Base-by-base conservation (phyloP, 2,797 vertebrate species). In the Gallirallus australis region DNA sequence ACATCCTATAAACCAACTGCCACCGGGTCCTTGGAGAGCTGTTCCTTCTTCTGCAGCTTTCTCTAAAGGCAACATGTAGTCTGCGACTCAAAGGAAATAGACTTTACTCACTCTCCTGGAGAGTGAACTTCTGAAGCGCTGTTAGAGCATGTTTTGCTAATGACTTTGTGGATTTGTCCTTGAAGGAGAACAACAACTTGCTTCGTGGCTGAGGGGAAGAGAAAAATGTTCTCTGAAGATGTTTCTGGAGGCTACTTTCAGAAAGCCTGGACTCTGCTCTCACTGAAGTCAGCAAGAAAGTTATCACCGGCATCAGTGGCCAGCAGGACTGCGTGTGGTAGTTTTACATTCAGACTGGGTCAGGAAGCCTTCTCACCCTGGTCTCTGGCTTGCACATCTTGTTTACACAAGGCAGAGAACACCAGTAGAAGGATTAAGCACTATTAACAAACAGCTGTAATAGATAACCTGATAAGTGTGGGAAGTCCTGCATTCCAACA, bases 91-190 rank as follows among this genome's bases (percentile, higher is more conserved):
- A 31, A 81, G 53, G n/a, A 91, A 72, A 78, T 37, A 15, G 7
- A 33, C 47, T 78, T 90, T 56, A 60, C 33, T 53, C 23, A 40
- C 12, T 42, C 16, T 82, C 23, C 47, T 70, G 52, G 35, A 91
- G 25, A 47, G 15, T 21, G n/a, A 86, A 72, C 40, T 80, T 91
- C 13, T 78, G 37, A 75, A 87, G 52, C 30, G 30, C 33, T 20
- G 4, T 12, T 83, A 47, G 40, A 69, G 54, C n/a, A 52, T 37
- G 92, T 95, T 92, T 93, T 53, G 70, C 20, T 56, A 56, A 68
- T 60, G 35, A 75, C 20, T 94, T 90, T 68, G 28, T 89, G 61
- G 71, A 28, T 88, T 94, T 94, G 82, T 93, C 93, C 91, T 83
- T 91, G 82, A 95, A 84, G 50, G 76, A 52, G 25, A 84, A 23